phyloP scores from a whole-genome alignment of 2,113 vertebrate genomes.

The Entelurus aequoreus region DNA sequence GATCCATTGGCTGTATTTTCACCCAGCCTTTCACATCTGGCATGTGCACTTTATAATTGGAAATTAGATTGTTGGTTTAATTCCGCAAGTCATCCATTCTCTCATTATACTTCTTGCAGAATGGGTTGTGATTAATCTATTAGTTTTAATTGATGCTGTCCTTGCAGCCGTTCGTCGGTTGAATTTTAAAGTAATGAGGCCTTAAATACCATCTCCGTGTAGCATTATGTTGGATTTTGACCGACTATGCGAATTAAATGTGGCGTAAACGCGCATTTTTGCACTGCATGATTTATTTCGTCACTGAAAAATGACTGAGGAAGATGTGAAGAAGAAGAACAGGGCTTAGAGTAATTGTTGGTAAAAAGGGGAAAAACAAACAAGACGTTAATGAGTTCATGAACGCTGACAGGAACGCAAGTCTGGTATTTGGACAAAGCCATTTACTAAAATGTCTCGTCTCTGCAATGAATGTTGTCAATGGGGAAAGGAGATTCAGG shows the following conservation, averaged over 20 bases:
- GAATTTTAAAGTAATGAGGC: slow-evolving; percentile 17
- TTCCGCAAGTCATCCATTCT: slow-evolving; percentile 34
- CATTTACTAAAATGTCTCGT: slow-evolving; percentile 8
- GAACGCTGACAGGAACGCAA: slow-evolving; percentile 9
- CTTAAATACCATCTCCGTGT: slow-evolving; percentile 22
- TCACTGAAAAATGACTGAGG: slow-evolving; percentile 28
- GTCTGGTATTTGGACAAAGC: slow-evolving; percentile 18
- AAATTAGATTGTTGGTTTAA: slow-evolving; percentile 29
- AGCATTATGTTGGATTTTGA: slow-evolving; percentile 8
- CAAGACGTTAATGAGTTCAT: slow-evolving; percentile 22
- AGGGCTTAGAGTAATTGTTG: slow-evolving; percentile 33
- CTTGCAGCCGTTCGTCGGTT: slow-evolving; percentile 25
- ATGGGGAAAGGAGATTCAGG: slow-evolving; percentile 4
- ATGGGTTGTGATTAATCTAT: slow-evolving; percentile 43
- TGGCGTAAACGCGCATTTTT: slow-evolving; percentile 9
- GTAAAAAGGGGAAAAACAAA: slow-evolving; percentile 30
- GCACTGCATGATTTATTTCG: slow-evolving; percentile 29
- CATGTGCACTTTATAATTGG: neutral
- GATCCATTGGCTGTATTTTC: neutral
- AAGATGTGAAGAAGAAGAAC: slow-evolving; percentile 21
- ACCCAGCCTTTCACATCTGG: neutral
- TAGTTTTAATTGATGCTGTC: slow-evolving; percentile 33
- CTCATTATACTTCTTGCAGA: slow-evolving; percentile 26
- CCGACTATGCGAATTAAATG: slow-evolving; percentile 35
- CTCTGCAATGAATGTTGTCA: slow-evolving; percentile 13